Percentiles rank a stretch among this genome's conserved stretches.
Conservation (phyloP, 2,888 invertebrate genomes). For the Brassicogethes aeneus region DNA sequence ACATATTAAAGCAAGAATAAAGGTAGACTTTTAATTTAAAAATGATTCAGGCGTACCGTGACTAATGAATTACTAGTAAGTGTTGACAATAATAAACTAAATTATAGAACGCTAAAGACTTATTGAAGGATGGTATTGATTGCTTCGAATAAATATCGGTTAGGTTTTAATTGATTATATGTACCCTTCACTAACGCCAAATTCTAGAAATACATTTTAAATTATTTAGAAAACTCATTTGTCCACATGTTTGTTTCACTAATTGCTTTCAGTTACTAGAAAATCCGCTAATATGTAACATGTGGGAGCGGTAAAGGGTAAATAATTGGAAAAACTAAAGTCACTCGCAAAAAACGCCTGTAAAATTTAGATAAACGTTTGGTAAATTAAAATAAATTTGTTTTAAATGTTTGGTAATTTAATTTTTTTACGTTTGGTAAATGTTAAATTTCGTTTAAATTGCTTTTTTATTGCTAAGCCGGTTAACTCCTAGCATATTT, state of each 20-base stretch:
- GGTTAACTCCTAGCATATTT: no score
- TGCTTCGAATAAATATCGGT: slow-evolving; percentile 9
- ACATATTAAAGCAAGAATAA: no score
- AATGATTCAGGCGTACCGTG: no score
- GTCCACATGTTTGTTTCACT: slow-evolving; percentile 29
- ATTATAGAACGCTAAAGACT: no score
- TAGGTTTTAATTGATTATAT: slow-evolving; percentile 22
- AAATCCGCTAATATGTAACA: slow-evolving; percentile 23
- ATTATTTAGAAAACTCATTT: slow-evolving; percentile 30
- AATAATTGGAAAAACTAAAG: background rate
- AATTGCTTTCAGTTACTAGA: slow-evolving; percentile 26
- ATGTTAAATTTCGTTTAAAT: no score
- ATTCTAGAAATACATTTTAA: slow-evolving; percentile 27
- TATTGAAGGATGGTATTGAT: slow-evolving; percentile 11
- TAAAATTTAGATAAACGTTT: background rate
- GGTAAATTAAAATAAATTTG: background rate
- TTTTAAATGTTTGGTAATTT: background rate
- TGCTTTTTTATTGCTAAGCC: no score
- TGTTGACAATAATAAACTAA: no score
- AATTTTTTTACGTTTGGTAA: no score
- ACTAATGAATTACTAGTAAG: no score
- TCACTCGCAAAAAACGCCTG: background rate
- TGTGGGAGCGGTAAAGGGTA: slow-evolving; percentile 9
- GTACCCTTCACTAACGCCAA: slow-evolving; percentile 19
- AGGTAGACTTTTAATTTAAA: no score